Base-by-base conservation (phyloP, 2,888 invertebrate species). In the Argyresthia goedartella region DNA sequence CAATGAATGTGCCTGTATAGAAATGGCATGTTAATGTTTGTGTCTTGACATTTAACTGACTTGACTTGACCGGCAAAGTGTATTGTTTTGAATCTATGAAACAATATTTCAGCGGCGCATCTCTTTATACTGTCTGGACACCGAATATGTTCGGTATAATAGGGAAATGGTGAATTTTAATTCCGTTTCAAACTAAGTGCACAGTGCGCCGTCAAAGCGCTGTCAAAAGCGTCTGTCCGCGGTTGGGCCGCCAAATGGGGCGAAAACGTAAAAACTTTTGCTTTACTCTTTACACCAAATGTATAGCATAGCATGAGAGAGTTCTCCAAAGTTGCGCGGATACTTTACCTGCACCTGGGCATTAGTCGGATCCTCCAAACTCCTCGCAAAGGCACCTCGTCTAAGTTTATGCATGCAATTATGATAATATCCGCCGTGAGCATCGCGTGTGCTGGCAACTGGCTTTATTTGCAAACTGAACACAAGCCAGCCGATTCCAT, bases 241-340 rank as follows among this genome's bases (percentile, higher is more conserved):
- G 68, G 69, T 74, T 75, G 77, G 71, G 76, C 75, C 76, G 73
- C 65, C 69, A 73, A 75, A 73, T 73, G 66, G 69, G 66, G 69
- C 67, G 70, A 74, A 76, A 79, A 84, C 78, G 79, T 76, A 80
- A 81, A 86, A 86, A 84, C 75, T 84, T 85, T 79, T 74, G 71
- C 81, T 73, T 71, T 64, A 79, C 79, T 78, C 81, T 77, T 81
- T 78, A 70, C 70, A 25, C 6, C 75, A 78, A 74, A 76, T 74
- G 71, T 66, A 66, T 68, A 68, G 58, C 71, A 67, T 71, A 73
- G 77, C 79, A 74, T 69, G 74, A 79, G 72, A 80, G 73, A 78
- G 76, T 81, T 81, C 79, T 69, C 74, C 67, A 59, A 81, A 82
- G 73, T 81, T 81, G 63, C 67, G 63, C 72, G 74, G 79, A 82